Evolutionary conservation across 1,140 invertebrate species (phyloP).

Genomic region (Drosophila subpulchrella): DNA sequence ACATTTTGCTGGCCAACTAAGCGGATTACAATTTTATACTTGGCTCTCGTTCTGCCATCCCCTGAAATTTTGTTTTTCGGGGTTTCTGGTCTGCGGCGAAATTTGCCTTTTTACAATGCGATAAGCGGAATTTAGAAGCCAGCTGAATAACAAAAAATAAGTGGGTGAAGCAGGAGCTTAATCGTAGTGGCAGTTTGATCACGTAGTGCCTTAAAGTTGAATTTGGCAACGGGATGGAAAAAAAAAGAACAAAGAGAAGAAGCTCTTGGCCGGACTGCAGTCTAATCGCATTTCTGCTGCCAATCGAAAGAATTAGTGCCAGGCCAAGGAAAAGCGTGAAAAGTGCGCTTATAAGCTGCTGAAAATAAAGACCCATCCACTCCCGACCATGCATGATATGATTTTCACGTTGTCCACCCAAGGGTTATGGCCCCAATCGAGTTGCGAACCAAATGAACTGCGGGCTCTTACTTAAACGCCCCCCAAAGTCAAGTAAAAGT

Average conservation of each 20-base stretch:
- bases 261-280: slow-evolving; percentile 20
- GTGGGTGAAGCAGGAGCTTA: slow-evolving; percentile 7
- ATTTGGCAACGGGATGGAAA: neutral
- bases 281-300: slow-evolving; percentile 42
- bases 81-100: slow-evolving; percentile 52
- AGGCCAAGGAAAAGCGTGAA: slow-evolving; percentile 1
- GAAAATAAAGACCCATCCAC: slow-evolving; percentile 4
- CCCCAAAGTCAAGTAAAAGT: slow-evolving; percentile 57
- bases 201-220: slow-evolving; percentile 43
- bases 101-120: slow-evolving; percentile 74
- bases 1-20: slow-evolving; percentile 64
- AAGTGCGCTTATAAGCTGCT: slow-evolving; percentile 7
- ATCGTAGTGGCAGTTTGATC: slow-evolving; percentile 47
- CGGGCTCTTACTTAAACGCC: neutral
- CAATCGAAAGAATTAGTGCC: slow-evolving; percentile 38
- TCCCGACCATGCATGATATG: slow-evolving; percentile 36
- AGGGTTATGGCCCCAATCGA: slow-evolving; percentile 69
- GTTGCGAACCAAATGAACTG: slow-evolving; percentile 54
- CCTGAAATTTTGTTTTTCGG: slow-evolving; percentile 21
- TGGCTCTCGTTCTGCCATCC: slow-evolving; percentile 26
- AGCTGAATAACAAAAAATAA: slow-evolving; percentile 26
- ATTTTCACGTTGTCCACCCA: slow-evolving; percentile 50
- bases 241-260: neutral
- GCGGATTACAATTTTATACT: slow-evolving; percentile 70
- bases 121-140: slow-evolving; percentile 66